These are phyloP conservation scores for Hemicordylus capensis DNA, from an alignment of 2,113 vertebrate species.

Conservation along the genomic window DNA sequence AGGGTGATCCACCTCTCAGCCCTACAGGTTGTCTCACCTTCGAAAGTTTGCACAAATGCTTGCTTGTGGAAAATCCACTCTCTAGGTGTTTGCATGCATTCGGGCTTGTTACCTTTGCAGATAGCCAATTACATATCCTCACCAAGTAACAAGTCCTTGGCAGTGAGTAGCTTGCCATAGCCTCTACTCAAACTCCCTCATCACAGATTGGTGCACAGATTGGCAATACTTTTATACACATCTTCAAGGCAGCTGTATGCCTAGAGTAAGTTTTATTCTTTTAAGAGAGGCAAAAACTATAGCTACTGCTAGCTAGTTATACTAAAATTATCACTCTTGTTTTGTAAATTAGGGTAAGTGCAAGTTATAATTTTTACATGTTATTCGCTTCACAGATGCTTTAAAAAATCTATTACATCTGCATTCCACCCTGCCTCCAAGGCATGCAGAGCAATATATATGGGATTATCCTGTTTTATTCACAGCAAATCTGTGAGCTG, in stretches of 20 bases:
- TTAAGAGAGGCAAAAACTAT: background rate
- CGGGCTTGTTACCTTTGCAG: background rate
- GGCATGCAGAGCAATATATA: background rate
- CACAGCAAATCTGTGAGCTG: background rate
- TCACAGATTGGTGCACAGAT: background rate
- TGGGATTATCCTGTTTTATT: background rate
- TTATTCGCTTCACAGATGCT: background rate
- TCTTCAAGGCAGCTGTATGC: background rate
- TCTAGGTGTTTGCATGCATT: background rate
- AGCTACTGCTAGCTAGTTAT: background rate
- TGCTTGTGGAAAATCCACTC: slow-evolving; percentile 6
- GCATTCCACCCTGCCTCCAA: background rate
- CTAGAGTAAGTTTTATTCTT: no score
- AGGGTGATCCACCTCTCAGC: slow-evolving; percentile 10
- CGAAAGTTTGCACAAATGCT: background rate
- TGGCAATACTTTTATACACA: background rate
- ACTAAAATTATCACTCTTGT: background rate
- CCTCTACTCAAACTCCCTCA: no score
- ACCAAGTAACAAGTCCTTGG: background rate
- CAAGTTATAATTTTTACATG: background rate
- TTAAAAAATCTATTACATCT: background rate
- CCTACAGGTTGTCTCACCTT: slow-evolving; percentile 41
- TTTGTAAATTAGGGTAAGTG: background rate
- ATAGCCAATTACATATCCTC: background rate
- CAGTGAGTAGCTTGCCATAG: background rate